phyloP scores from a whole-genome alignment of 2,888 invertebrate species.

The Nephrotoma flavescens region DNA sequence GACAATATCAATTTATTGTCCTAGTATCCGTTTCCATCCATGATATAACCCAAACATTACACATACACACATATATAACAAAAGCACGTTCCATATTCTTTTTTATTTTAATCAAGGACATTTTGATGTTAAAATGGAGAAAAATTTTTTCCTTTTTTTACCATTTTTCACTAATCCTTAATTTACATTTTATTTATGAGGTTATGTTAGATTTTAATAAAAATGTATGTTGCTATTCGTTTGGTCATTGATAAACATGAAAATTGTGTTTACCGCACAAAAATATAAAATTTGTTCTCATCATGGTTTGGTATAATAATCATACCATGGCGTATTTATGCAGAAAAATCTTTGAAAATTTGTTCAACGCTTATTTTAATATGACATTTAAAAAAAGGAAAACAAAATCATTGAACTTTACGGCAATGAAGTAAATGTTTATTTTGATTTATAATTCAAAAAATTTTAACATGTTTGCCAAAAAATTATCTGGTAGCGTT shows the following conservation, averaged over 20 bases:
- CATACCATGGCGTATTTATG: background rate
- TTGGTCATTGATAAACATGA: background rate
- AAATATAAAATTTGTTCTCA: background rate
- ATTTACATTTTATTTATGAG: background rate
- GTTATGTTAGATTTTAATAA: background rate
- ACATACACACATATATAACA: background rate
- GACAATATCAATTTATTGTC: background rate
- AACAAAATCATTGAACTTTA: too few relatives aligned
- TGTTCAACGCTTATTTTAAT: background rate
- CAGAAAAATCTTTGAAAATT: background rate
- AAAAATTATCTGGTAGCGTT: too few relatives aligned
- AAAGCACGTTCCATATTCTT: background rate
- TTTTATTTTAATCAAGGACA: background rate
- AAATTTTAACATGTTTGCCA: too few relatives aligned
- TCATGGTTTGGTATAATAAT: background rate
- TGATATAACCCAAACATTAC: background rate
- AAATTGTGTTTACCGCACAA: background rate
- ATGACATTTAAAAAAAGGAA: background rate
- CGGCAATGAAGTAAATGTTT: too few relatives aligned
- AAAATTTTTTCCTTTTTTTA: background rate
- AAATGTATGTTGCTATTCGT: background rate
- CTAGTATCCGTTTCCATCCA: background rate
- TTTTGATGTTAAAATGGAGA: background rate
- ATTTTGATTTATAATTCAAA: too few relatives aligned
- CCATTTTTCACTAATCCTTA: background rate